phyloP scores from a whole-genome alignment of 2,113 vertebrate genomes.

The Eonycteris spelaea region DNA sequence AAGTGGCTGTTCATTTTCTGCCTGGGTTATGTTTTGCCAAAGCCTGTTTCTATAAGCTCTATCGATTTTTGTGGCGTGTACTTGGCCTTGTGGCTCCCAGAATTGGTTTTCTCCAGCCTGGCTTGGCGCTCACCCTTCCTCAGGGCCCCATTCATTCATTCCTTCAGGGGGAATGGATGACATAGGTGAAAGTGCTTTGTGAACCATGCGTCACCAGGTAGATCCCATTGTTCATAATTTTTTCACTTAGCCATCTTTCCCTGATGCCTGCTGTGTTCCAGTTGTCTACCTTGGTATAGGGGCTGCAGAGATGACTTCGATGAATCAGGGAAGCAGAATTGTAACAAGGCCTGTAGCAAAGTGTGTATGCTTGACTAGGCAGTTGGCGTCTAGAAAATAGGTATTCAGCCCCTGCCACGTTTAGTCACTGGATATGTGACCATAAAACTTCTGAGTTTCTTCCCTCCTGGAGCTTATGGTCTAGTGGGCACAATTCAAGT shows the following conservation, averaged over 20 bases:
- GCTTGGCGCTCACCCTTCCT: background rate
- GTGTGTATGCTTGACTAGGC: background rate
- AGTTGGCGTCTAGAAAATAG: background rate
- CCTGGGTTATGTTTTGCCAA: background rate
- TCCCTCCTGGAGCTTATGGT: background rate
- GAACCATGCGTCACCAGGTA: fast-evolving
- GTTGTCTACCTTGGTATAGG: background rate
- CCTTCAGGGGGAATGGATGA: background rate
- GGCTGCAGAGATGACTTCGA: background rate
- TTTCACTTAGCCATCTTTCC: background rate
- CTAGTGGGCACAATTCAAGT: background rate
- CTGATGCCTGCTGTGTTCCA: background rate
- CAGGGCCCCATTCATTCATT: background rate
- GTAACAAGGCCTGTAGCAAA: background rate
- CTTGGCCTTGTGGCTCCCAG: background rate
- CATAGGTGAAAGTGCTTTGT: fast-evolving
- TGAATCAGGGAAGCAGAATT: background rate
- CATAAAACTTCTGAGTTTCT: background rate
- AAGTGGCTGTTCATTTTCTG: slow-evolving; percentile 31
- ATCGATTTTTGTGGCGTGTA: background rate
- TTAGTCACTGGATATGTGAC: background rate
- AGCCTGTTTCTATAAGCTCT: background rate
- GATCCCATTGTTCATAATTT: background rate
- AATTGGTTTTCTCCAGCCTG: background rate
- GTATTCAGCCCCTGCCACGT: background rate